Evolutionary conservation across 2,888 invertebrate genomes (phyloP), one percentile per base, ranked within the genome.

Genomic region (Elegia similella): DNA sequence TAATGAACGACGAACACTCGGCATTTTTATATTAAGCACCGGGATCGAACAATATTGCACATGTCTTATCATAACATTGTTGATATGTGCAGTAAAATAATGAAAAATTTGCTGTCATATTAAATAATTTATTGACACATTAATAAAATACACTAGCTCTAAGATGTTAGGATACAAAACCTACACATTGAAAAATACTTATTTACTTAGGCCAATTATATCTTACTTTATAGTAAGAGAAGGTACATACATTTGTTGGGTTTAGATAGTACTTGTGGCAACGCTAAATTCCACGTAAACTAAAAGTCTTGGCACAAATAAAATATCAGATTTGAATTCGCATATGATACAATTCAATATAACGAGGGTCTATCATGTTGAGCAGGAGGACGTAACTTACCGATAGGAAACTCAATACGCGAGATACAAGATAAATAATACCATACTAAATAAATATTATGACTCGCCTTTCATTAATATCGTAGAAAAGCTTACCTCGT

Each of bases 281-380:
- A 75, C 69, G 62, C 66, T 71, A 69, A 75, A 81, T 74, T 80
- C 72, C 68, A 73, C 81, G 81, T 78, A 84, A 86, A 84, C 77
- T 81, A 74, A 85, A 82, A 83, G 75, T 86, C 81, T 90, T 90
- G 90, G 90, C 90, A 90, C 90, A 86, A 88, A 88, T 78, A 80
- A 82, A 84, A 86, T 79, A 82, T 82, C 73, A 76, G 72, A 73
- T 78, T 76, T 72, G 67, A 65, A 72, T 73, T 68, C 67, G 70
- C 65, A 73, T 68, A 71, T 65, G 66, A 67, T 68, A 75, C 62
- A 68, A 69, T 69, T 38, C 46, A 47, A 64, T 66, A 72, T 72
- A 68, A 62, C 70, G 71, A 76, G 69, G 68, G 60, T 67, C 65
- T 57, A 61, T 63, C 56, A 62, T 69, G 71, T 82, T 83, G 83